Base-by-base conservation (phyloP, 53 echinoderm and acorn worm genomes). In the Apostichopus leukothele region DNA sequence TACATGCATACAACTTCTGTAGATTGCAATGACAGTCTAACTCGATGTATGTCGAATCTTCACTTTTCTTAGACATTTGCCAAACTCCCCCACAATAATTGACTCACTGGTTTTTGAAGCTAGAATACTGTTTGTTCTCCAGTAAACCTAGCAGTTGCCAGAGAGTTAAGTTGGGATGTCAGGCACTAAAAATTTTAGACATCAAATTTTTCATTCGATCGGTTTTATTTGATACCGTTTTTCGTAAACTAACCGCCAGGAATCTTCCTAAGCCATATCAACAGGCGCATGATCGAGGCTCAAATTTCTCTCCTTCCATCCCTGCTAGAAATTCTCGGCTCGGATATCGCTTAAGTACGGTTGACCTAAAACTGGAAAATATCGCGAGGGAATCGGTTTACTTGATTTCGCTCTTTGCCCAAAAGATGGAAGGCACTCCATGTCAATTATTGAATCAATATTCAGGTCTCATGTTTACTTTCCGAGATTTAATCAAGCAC, bases 381-480 rank as follows among this genome's bases (percentile, higher is more conserved):
- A 59, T 81, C 81, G 22, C 81, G 20, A 26, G 81, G 81, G 81
- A 81, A 81, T 81, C 11, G 16, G 53, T 52, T 54, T 53, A 21
- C 52, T 81, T 55, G 9, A 50, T 53, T 53, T 39, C 50, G 39
- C 39, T 54, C 81, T 0, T 81, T 54, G 53, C 18, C 54, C 50
- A 7, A 25, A 59, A 22, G 54, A 81, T 81, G 59, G 81, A 81
- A 81, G 81, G 81, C 81, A 81, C 81, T 81, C 81, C 25, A 81
- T 81, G 81, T 55, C 81, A 81, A 81, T 81, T 81, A 81, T 81
- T 81, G 81, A 81, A 81, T 81, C 81, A 81, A 81, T 81, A 81
- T 54, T 22, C 51, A n/a, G 53, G 55, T 81, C 81, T 54, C 59
- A 51, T 81, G 81, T 81, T 81, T 81, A 54, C 55, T 81, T 23